Evolutionary conservation across 1,140 invertebrate species (phyloP), one percentile per base, ranked within the genome.

Genomic region (Drosophila trapezifrons): DNA sequence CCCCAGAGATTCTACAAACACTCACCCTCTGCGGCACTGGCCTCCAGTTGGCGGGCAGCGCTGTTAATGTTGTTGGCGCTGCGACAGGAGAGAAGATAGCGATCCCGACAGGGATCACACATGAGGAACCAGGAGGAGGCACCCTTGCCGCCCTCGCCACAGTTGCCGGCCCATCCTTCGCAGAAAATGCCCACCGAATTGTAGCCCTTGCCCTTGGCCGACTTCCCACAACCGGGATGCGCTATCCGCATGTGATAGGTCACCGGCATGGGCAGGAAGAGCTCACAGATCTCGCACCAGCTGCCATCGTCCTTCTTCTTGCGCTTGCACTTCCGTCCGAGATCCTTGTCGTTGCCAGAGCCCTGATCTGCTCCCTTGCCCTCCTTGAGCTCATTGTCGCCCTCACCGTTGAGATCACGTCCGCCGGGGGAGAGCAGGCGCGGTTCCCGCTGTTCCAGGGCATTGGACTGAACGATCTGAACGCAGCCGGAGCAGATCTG

Each of bases 211-310:
- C 97, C 91, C 22, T 86, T 95, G n/a, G 97, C 96, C 67, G 96
- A 95, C 80, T 95, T 95, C 0, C 97, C 97, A 92, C 98, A 99
- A 1, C 98, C 98, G 4, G 96, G 96, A 93, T 99, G 98, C 42
- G 94, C 92, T 78, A 95, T 94, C 47, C 96, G 94, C 97, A 99
- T 98, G 91, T 99, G 98, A 76, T 97, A 96, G 0, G 97, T 98
- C 0, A 99, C 71, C 66, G 93, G 76, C 92, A 96, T 95, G 57
- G 96, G 94, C 82, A 95, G 95, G 90, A 93, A 93, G 52, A 95
- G 93, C 7, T 96, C 97, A 90, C 98, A 99, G 18, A 99, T 93
- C 91, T 99, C 98, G 92, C 98, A 99, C 32, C 87, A 92, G 43
- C 90, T 84, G 51, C 90, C 90, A 25, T 92, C 91, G 38, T 92